Conservation (phyloP, 2,113 vertebrate species). For the Gopherus evgoodei region DNA sequence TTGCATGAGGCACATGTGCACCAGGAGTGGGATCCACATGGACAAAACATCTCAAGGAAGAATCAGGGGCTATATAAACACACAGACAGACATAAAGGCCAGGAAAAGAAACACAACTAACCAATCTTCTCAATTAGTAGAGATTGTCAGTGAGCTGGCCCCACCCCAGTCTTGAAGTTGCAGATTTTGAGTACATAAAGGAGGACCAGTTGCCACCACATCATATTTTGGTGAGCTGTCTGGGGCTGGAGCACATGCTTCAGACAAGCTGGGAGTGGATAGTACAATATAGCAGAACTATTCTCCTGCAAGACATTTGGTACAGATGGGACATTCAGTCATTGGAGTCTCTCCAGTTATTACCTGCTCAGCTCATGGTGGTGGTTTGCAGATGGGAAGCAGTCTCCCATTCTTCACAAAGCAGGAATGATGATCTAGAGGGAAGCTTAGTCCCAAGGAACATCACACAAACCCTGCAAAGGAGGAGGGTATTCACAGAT, state of each 20-base stretch:
- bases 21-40: background rate
- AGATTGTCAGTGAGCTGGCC: background rate
- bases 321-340: background rate
- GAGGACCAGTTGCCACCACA: background rate
- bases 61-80: background rate
- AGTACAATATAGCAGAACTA: background rate
- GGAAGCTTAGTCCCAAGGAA: background rate
- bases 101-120: background rate
- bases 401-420: background rate
- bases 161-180: background rate
- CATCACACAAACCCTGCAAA: slow-evolving; percentile 12
- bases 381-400: background rate
- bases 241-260: background rate
- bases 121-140: background rate
- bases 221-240: background rate
- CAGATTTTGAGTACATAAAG: background rate
- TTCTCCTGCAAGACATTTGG: background rate
- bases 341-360: background rate
- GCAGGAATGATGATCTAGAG: background rate
- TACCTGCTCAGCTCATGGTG: background rate
- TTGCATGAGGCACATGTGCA: background rate
- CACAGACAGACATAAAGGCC: background rate
- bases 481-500: background rate
- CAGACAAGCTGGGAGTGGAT: background rate
- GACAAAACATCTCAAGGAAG: background rate